Evolutionary conservation across 2,113 vertebrate species (phyloP).

Genomic region (Chaetura pelagica): DNA sequence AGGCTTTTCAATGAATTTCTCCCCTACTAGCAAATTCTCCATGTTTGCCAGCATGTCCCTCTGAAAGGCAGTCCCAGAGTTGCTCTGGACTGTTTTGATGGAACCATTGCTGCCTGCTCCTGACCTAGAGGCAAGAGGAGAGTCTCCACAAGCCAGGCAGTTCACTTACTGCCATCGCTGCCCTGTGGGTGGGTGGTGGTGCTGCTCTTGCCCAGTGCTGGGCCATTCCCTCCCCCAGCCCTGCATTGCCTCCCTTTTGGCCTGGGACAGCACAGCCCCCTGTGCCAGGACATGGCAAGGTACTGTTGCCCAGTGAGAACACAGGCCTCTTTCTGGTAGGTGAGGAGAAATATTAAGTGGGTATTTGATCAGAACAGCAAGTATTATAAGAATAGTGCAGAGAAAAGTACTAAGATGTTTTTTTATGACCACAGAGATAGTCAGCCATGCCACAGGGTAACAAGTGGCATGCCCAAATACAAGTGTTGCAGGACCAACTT

Average conservation of each 20-base stretch:
- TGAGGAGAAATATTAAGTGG: neutral
- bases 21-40: neutral
- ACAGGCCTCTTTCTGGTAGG: neutral
- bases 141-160: neutral
- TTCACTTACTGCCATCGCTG: rapidly evolving
- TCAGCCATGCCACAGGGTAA: neutral
- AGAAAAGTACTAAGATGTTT: neutral
- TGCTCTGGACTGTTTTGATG: neutral
- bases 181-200: neutral
- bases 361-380: neutral
- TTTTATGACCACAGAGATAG: rapidly evolving
- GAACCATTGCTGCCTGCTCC: neutral
- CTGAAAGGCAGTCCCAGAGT: neutral
- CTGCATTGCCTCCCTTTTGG: no score
- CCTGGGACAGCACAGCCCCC: neutral
- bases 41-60: neutral
- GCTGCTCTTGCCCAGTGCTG: neutral
- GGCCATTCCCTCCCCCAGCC: neutral
- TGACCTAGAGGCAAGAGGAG: neutral
- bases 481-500: neutral
- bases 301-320: neutral
- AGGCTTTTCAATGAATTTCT: neutral
- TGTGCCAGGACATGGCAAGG: rapidly evolving
- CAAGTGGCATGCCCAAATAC: neutral
- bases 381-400: neutral